Evolutionary conservation across 1,140 invertebrate genomes (phyloP).

Genomic region (Tribolium madens): DNA sequence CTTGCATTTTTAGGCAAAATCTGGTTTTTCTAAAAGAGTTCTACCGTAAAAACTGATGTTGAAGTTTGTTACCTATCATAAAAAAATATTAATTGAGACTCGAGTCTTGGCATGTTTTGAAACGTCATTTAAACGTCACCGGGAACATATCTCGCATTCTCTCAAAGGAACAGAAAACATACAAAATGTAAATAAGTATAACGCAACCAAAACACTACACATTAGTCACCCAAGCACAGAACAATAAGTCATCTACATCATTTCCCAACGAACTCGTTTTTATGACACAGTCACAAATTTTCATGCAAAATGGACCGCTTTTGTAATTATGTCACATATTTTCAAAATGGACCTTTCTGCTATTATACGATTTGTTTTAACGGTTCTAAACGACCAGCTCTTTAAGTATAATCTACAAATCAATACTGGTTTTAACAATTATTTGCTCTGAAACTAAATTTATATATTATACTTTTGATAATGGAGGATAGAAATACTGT

Average conservation of each 20-base stretch:
- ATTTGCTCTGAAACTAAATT: too few species aligned
- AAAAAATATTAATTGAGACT: constrained; percentile 30
- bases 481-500: background rate
- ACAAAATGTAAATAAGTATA: constrained; percentile 31
- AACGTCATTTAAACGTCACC: constrained; percentile 26
- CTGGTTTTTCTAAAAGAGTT: background rate
- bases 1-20: background rate
- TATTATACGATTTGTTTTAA: background rate
- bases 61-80: constrained; percentile 19
- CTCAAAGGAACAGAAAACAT: constrained; percentile 23
- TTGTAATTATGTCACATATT: background rate
- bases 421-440: too few species aligned
- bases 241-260: constrained; percentile 20
- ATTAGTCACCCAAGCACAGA: constrained; percentile 18
- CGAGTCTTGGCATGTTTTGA: constrained; percentile 13
- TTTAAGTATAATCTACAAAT: background rate
- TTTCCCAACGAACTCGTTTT: background rate
- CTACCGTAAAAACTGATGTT: constrained; percentile 6
- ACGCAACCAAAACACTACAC: constrained; percentile 13
- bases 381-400: background rate
- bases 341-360: background rate
- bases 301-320: background rate
- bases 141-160: constrained; percentile 26
- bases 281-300: constrained; percentile 2
- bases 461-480: too few species aligned